phyloP scores from a whole-genome alignment of 2,888 invertebrate genomes.

The Platycheirus rosarum region DNA sequence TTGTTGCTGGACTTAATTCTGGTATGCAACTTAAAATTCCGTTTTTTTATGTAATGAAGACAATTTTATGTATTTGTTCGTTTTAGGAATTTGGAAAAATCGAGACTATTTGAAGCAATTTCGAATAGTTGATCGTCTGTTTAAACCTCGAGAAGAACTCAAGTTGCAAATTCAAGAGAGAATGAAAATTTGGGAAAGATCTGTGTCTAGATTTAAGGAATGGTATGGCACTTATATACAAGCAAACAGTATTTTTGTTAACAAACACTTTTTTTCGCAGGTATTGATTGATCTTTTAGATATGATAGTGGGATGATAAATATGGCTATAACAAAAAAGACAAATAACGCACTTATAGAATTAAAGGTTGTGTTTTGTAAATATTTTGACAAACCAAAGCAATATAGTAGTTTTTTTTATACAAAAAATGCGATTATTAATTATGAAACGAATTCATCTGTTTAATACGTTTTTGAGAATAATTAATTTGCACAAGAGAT shows the following conservation, averaged over 20 bases:
- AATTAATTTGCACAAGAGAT: no score
- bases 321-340: not conserved
- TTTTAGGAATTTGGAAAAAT: constrained; percentile 88
- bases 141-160: constrained; percentile 83
- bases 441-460: no score
- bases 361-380: constrained; percentile 24
- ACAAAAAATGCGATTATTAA: no score
- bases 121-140: constrained; percentile 85
- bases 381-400: constrained; percentile 5
- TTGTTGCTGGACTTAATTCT: constrained; percentile 90
- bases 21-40: constrained; percentile 86
- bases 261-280: constrained; percentile 1
- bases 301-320: no score
- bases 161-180: constrained; percentile 73
- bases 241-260: not conserved
- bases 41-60: no score
- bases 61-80: not conserved
- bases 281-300: no score
- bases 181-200: constrained; percentile 79
- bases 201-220: constrained; percentile 79
- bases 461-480: no score
- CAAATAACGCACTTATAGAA: not conserved
- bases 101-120: constrained; percentile 86
- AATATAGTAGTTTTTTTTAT: not conserved
- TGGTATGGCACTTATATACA: constrained; percentile 78